Base-by-base conservation (phyloP, 2,888 invertebrate genomes). In the Mamestra brassicae region DNA sequence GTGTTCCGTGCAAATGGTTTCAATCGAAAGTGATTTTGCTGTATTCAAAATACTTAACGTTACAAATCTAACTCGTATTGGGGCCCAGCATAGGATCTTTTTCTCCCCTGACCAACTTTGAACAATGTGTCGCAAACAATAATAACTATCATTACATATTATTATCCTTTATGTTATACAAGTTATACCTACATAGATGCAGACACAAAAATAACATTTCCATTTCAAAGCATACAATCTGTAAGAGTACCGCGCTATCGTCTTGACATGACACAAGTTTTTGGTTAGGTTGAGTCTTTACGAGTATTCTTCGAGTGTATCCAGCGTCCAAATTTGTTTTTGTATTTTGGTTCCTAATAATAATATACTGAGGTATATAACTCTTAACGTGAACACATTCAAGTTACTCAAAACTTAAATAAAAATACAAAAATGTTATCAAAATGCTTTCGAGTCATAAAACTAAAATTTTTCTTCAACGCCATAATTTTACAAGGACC, bases 401-500 rank as follows among this genome's bases (percentile, higher is more conserved):
- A 50, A 75, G 38, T 54, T 11, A 81, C 11, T 54, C 42, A 38
- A 36, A 60, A 5, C 52, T 0, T 52, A 50, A 64, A 78, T 70
- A 67, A 78, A 67, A 81, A 70, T 45, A 63, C n/a, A 58, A 65
- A 61, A 58, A 58, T 45, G 57, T 78, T 63, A 74, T 74, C 58
- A 64, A 73, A 72, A 78, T 78, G 65, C 62, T 62, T 84, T 71
- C 4, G 7, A 58, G 72, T 54, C 47, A 73, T 81, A 60, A 75
- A 67, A 67, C 50, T 58, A 61, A 70, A 61, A 54, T 17, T 13
- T 52, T 70, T 64, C 45, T 68, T 76, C 55, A 17, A 65, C 58
- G 76, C 80, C 71, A 78, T 80, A 62, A 71, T 85, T 78, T 83
- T 75, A 72, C 61, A 64, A 63, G 42, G 52, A 11, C 71, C 62